These are phyloP conservation scores for Caiman crocodilus DNA, from an alignment of 2,797 vertebrate species.

Conservation along the genomic window DNA sequence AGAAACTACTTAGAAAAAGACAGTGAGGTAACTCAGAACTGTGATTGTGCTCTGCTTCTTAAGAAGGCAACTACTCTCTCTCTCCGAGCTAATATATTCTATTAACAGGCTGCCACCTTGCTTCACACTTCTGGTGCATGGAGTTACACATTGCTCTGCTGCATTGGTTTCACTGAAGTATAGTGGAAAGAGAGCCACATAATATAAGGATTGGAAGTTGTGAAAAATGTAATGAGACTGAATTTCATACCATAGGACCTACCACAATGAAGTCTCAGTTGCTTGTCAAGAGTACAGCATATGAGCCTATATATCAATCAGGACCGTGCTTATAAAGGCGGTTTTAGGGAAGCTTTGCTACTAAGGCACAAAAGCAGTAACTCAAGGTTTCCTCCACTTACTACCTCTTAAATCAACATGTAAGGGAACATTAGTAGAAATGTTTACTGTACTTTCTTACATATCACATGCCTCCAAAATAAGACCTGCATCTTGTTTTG, in stretches of 20 bases:
- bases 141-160: not conserved
- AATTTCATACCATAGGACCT: not conserved
- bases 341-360: not conserved
- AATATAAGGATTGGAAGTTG: not conserved
- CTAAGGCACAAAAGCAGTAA: not conserved
- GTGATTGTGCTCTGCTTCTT: not conserved
- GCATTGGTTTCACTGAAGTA: not conserved
- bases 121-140: not conserved
- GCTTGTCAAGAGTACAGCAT: not conserved
- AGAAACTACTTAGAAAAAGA: not conserved
- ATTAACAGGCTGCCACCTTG: not conserved
- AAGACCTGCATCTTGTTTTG: too few species aligned
- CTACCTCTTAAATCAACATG: not conserved
- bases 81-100: not conserved
- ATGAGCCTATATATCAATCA: not conserved
- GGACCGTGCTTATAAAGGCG: not conserved
- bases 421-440: not conserved
- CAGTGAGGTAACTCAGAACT: constrained; percentile 7
- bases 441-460: not conserved
- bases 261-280: not conserved
- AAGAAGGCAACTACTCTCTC: not conserved
- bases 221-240: not conserved
- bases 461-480: too few species aligned
- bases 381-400: not conserved
- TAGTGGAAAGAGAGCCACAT: not conserved